Conservation (phyloP, 1,140 invertebrate genomes). For the Augochlora pura region DNA sequence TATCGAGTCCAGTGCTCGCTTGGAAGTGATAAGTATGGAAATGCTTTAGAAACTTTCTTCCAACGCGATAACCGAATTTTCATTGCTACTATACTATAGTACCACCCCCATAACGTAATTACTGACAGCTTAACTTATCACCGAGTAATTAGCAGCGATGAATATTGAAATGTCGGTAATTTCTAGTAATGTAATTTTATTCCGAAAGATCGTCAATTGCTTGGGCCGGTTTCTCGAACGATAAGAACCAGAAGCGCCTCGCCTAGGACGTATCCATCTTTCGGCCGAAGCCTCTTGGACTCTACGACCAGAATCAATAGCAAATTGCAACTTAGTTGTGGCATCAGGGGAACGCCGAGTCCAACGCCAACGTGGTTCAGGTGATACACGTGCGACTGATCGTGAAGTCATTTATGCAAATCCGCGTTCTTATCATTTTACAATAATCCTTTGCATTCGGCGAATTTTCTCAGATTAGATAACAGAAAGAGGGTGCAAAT, state of each 20-base stretch:
- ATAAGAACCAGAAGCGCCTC: slow-evolving; percentile 77
- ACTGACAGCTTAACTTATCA: too few relatives aligned
- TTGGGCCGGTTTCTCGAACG: slow-evolving; percentile 68
- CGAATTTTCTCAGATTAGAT: too few relatives aligned
- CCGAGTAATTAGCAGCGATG: too few relatives aligned
- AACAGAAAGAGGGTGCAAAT: too few relatives aligned
- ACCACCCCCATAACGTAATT: too few relatives aligned
- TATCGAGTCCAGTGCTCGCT: slow-evolving; percentile 88
- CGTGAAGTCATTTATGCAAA: too few relatives aligned
- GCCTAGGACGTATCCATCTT: slow-evolving; percentile 76
- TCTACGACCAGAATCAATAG: slow-evolving; percentile 80
- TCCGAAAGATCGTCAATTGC: slow-evolving; percentile 29
- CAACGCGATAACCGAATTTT: too few relatives aligned
- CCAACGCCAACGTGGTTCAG: slow-evolving; percentile 83
- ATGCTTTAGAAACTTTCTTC: slow-evolving; percentile 29
- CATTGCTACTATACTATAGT: too few relatives aligned
- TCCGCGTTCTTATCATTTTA: too few relatives aligned
- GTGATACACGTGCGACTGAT: slow-evolving; percentile 58
- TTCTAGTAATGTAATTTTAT: neutral
- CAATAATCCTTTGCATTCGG: too few relatives aligned
- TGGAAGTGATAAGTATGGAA: slow-evolving; percentile 88
- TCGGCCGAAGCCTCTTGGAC: slow-evolving; percentile 74
- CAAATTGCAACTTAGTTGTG: slow-evolving; percentile 81
- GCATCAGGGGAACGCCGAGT: slow-evolving; percentile 81
- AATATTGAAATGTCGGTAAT: slow-evolving; percentile 10